phyloP scores from a whole-genome alignment of 2,888 invertebrate genomes.

The Hetaerina titia region DNA sequence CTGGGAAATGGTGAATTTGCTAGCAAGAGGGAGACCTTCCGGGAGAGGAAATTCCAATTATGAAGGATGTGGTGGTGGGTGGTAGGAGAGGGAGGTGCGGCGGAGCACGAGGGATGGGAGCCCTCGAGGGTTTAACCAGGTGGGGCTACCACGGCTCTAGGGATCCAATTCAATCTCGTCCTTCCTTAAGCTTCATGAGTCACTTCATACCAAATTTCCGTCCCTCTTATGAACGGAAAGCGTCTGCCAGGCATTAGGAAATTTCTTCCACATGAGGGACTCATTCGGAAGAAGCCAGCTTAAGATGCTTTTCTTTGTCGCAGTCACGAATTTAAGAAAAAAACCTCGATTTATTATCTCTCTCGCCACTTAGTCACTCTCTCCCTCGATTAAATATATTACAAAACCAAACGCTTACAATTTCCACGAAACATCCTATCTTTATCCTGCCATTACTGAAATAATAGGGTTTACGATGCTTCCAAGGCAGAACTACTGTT shows the following conservation, averaged over 20 bases:
- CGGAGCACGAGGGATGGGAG: constrained; percentile 10
- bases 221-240: background rate
- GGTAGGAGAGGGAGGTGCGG: constrained; percentile 16
- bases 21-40: background rate
- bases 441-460: too few relatives aligned
- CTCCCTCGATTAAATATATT: too few relatives aligned
- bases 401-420: too few relatives aligned
- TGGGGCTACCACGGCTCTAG: background rate
- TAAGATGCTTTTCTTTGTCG: background rate
- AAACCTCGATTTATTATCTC: background rate
- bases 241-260: background rate
- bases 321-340: background rate
- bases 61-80: background rate
- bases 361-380: too few relatives aligned
- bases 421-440: too few relatives aligned
- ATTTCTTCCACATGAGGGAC: background rate
- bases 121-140: background rate
- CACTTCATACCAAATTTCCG: background rate
- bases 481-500: too few relatives aligned
- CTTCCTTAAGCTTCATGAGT: background rate
- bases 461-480: too few relatives aligned
- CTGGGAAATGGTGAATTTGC: background rate
- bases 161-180: background rate
- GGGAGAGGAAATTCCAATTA: background rate
- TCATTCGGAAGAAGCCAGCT: background rate